A percentile compares a stretch with the other conserved stretches of the same genome.
Evolutionary conservation across 2,888 invertebrate species (phyloP).

Genomic region (Pseudoips prasinana): DNA sequence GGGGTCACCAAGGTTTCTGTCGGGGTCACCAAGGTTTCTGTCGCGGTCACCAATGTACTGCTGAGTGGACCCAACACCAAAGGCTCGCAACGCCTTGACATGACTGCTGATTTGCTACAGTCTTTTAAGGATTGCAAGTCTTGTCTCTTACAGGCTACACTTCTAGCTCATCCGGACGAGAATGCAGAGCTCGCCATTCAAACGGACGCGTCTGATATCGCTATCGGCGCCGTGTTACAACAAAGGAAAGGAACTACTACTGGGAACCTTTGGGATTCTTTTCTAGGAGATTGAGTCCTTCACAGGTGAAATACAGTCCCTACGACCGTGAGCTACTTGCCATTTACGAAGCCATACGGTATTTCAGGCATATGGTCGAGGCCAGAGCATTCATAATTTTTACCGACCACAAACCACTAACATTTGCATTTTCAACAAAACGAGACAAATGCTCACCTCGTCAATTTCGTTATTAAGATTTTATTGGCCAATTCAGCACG

Average conservation of each 20-base stretch:
- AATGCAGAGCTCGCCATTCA: not conserved
- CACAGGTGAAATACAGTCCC: not conserved
- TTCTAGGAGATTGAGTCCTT: not conserved
- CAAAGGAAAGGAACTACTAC: not conserved
- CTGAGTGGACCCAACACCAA: too few species aligned
- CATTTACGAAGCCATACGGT: conserved; percentile 4
- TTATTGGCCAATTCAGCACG: not conserved
- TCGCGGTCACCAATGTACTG: too few species aligned
- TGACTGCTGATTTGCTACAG: too few species aligned
- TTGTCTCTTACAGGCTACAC: not conserved
- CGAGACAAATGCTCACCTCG: too few species aligned
- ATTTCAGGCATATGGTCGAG: conserved; percentile 5
- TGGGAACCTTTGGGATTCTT: conserved; percentile 3
- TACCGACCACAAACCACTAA: conserved; percentile 5
- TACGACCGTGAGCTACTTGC: conserved; percentile 2
- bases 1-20: too few species aligned
- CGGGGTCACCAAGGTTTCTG: too few species aligned
- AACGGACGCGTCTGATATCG: conserved; percentile 1
- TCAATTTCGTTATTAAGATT: not conserved
- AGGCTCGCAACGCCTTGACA: too few species aligned
- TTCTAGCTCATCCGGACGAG: not conserved
- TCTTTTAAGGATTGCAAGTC: too few species aligned
- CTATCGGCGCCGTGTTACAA: conserved; percentile 2
- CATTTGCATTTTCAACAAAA: conserved; percentile 1
- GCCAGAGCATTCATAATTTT: conserved; percentile 1